phyloP scores from a whole-genome alignment of 2,888 invertebrate species.

The Graphium colonna region DNA sequence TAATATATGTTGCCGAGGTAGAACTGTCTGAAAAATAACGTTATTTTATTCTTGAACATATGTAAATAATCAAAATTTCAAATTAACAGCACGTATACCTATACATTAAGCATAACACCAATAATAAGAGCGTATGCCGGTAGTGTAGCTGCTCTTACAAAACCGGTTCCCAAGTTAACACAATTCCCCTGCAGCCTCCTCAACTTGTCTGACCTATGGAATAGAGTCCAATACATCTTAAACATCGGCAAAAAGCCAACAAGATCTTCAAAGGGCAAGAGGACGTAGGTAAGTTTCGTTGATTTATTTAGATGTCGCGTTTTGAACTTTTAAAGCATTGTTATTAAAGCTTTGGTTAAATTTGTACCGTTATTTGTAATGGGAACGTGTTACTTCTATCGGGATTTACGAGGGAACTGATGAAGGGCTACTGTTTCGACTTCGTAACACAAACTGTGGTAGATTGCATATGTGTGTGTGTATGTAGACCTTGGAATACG shows the following conservation, averaged over 20 bases:
- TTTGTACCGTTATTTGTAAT: not conserved
- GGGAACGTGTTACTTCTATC: not conserved
- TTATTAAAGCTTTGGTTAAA: not conserved
- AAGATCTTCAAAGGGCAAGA: constrained; percentile 35
- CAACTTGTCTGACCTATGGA: not conserved
- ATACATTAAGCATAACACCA: not conserved
- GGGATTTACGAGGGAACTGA: too few species aligned
- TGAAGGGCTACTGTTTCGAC: too few species aligned
- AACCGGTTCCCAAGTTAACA: constrained; percentile 18
- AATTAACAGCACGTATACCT: not conserved
- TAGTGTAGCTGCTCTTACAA: constrained; percentile 21
- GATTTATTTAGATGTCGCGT: constrained; percentile 34
- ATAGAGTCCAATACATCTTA: constrained; percentile 2
- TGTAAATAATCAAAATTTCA: too few species aligned
- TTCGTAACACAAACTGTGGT: too few species aligned
- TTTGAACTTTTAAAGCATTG: constrained; percentile 24
- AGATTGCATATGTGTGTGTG: too few species aligned
- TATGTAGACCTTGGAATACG: too few species aligned
- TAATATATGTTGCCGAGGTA: too few species aligned
- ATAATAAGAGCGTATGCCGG: constrained; percentile 19
- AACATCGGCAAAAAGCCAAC: not conserved
- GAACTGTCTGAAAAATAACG: too few species aligned
- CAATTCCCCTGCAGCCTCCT: not conserved
- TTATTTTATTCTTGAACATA: too few species aligned
- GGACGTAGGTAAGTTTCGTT: constrained; percentile 31